Conservation (phyloP, 2,888 invertebrate genomes). For the Serripes groenlandicus region DNA sequence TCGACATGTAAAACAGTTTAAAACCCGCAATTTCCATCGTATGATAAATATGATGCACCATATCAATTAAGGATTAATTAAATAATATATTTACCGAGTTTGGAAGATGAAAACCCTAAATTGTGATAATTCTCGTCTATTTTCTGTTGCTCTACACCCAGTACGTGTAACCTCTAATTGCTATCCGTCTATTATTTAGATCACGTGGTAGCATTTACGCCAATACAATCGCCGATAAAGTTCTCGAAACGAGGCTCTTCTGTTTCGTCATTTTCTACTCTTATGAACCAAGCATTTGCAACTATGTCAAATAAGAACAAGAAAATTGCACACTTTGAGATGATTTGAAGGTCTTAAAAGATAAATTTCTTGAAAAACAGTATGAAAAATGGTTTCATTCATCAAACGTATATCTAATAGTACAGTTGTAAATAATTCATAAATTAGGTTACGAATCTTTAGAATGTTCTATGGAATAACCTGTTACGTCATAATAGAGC, state of each 20-base stretch:
- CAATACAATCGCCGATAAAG: slow-evolving; percentile 54
- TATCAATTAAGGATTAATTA: background rate
- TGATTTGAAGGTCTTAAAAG: no score
- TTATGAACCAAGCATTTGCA: background rate
- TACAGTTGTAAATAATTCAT: no score
- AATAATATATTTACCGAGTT: background rate
- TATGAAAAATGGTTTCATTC: background rate
- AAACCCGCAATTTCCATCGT: background rate
- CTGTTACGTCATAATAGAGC: slow-evolving; percentile 36
- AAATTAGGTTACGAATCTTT: no score
- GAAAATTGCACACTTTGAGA: no score
- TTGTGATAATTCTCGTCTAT: background rate
- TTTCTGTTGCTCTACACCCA: slow-evolving; percentile 24
- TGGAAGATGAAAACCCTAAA: background rate
- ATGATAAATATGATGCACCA: background rate
- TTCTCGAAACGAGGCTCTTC: slow-evolving; percentile 53
- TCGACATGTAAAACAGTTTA: background rate
- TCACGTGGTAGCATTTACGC: slow-evolving; percentile 63
- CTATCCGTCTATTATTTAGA: slow-evolving; percentile 72
- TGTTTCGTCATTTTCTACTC: slow-evolving; percentile 53
- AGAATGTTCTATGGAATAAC: no score
- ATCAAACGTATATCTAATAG: background rate
- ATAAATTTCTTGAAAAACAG: background rate
- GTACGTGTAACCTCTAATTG: slow-evolving; percentile 71
- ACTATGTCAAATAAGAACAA: background rate